A percentile compares a stretch with the other conserved stretches of the same genome.
phyloP scores from a whole-genome alignment of 2,113 vertebrate genomes.

The Pomatorhinus ruficollis region DNA sequence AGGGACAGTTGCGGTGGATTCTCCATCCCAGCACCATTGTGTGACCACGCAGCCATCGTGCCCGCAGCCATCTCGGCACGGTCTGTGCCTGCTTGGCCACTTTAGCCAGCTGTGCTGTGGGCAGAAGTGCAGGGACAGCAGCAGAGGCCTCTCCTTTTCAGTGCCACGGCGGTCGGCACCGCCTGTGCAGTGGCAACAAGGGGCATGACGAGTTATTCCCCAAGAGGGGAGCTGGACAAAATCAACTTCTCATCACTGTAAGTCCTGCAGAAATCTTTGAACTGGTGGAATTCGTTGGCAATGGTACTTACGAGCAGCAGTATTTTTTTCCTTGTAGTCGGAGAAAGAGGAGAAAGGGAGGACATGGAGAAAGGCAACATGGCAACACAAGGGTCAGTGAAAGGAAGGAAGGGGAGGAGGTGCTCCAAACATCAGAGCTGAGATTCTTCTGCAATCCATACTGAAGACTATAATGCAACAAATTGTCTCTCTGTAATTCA shows the following conservation, averaged over 20 bases:
- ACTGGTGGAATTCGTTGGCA: no score
- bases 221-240: background rate
- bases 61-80: fast-evolving
- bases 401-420: background rate
- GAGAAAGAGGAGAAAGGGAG: background rate
- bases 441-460: background rate
- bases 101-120: background rate
- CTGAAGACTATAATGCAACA: background rate
- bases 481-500: background rate
- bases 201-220: fast-evolving
- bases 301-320: fast-evolving
- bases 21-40: fast-evolving
- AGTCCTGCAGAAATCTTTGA: background rate
- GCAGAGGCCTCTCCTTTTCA: background rate
- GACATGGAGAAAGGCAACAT: background rate
- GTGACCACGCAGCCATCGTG: fast-evolving
- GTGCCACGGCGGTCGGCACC: fast-evolving
- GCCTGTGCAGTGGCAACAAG: fast-evolving
- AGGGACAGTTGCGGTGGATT: fast-evolving
- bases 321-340: background rate
- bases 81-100: background rate
- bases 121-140: no score
- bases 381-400: background rate
- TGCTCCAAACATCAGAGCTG: background rate
- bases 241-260: background rate